Evolutionary conservation across 2,113 vertebrate genomes (phyloP).

Genomic region (Todiramphus chloris): DNA sequence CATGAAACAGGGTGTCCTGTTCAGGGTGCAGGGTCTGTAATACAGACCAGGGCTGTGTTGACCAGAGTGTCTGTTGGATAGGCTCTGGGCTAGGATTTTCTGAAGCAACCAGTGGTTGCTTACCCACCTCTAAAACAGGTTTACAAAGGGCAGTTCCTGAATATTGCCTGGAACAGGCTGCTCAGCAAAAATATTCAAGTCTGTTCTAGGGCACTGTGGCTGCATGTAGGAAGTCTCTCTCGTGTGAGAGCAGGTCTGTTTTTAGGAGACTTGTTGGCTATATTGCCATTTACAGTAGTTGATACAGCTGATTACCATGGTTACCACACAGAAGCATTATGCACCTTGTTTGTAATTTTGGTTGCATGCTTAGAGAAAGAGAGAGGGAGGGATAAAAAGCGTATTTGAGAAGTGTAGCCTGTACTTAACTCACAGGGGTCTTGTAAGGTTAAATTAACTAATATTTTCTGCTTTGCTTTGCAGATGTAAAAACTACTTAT

Average conservation of each 20-base stretch:
- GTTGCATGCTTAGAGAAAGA: constrained; percentile 35
- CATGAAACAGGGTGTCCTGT: rapidly evolving
- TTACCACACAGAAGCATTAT: constrained; percentile 62
- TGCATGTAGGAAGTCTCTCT: not conserved
- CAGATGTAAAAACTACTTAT: constrained; percentile 20
- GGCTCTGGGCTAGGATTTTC: not conserved
- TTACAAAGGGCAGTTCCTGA: not conserved
- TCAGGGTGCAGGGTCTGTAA: not conserved
- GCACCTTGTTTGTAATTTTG: constrained; percentile 69
- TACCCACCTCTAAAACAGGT: not conserved
- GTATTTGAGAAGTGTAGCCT: constrained; percentile 46
- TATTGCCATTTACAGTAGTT: constrained; percentile 52
- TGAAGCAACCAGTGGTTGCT: not conserved
- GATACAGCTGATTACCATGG: constrained; percentile 72
- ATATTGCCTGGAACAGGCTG: not conserved
- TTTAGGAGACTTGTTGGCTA: constrained; percentile 17
- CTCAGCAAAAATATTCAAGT: not conserved
- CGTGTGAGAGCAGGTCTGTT: not conserved
- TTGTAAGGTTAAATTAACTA: constrained; percentile 62
- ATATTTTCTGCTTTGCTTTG: constrained; percentile 50
- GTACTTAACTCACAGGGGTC: constrained; percentile 47
- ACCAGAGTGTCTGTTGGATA: not conserved
- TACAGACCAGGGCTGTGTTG: not conserved
- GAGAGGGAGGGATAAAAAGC: constrained; percentile 15
- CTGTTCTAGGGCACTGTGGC: not conserved